Conservation (phyloP, 64 coral and sea anemone species). For the Pocillopora verrucosa region DNA sequence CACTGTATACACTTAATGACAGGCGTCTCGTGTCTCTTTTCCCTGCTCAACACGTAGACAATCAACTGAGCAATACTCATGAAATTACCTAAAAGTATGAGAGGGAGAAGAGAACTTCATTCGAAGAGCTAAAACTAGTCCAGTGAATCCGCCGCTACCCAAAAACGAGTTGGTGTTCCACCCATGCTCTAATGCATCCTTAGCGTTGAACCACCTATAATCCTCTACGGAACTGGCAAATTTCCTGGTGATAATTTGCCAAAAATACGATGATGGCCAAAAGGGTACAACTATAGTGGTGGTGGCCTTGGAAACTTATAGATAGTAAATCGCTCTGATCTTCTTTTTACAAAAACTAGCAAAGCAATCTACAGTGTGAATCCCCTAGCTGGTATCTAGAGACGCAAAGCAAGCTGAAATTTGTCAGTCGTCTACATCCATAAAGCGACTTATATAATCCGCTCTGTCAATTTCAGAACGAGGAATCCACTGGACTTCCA, state of each 20-base stretch:
- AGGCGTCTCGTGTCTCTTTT: too few species aligned
- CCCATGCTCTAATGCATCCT: not conserved
- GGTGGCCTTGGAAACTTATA: not conserved
- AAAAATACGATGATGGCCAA: not conserved
- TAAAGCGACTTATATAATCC: conserved; percentile 34
- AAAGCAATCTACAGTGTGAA: not conserved
- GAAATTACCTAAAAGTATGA: not conserved
- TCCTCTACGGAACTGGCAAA: not conserved
- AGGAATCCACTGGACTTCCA: conserved; percentile 61
- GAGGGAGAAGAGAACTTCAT: not conserved
- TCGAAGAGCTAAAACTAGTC: not conserved
- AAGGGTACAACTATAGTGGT: not conserved
- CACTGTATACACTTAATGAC: too few species aligned
- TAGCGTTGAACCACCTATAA: not conserved
- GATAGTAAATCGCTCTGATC: not conserved
- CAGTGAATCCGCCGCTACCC: not conserved
- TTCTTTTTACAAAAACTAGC: not conserved
- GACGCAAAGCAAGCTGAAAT: too few species aligned
- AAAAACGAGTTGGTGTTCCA: not conserved
- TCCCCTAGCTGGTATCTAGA: too few species aligned
- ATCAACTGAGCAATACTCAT: too few species aligned
- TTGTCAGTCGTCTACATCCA: too few species aligned
- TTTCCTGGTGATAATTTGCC: too few species aligned
- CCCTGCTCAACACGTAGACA: too few species aligned
- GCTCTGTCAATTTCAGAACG: conserved; percentile 43